phyloP scores from a whole-genome alignment of 2,797 vertebrate genomes.

The Labeo calbasu region DNA sequence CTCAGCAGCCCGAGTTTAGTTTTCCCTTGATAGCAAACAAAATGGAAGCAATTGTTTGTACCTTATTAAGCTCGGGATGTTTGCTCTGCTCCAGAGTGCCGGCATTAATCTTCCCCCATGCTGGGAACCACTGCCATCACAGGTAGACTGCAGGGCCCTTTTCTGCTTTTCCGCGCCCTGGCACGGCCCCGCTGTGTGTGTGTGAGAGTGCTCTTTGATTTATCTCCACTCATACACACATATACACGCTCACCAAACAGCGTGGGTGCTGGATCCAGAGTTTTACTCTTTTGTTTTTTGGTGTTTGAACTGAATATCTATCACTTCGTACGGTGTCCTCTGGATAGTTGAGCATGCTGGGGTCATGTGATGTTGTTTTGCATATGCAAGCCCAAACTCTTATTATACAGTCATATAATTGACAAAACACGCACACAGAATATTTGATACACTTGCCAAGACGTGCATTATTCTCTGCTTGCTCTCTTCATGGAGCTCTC shows the following conservation, averaged over 20 bases:
- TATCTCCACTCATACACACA: conserved; percentile 54
- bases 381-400: conserved; percentile 73
- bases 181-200: conserved; percentile 64
- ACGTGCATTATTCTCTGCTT: conserved; percentile 30
- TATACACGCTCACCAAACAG: conserved; percentile 55
- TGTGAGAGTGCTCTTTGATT: conserved; percentile 51
- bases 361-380: conserved; percentile 61
- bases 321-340: conserved; percentile 40
- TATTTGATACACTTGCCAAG: conserved; percentile 25
- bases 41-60: conserved; percentile 86
- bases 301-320: conserved; percentile 18
- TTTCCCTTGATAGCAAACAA: conserved; percentile 80
- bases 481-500: conserved; percentile 43
- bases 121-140: conserved; percentile 64
- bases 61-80: conserved; percentile 86
- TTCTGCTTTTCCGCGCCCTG: conserved; percentile 68
- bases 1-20: conserved; percentile 78
- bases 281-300: conserved; percentile 38
- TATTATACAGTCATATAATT: conserved; percentile 63
- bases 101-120: conserved; percentile 83
- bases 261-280: conserved; percentile 23
- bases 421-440: conserved; percentile 22
- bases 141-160: conserved; percentile 70
- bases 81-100: conserved; percentile 84
- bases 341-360: conserved; percentile 35